Evolutionary conservation across 1,140 invertebrate genomes (phyloP), one percentile per base, ranked within the genome.

Genomic region (Zaprionus inermis): DNA sequence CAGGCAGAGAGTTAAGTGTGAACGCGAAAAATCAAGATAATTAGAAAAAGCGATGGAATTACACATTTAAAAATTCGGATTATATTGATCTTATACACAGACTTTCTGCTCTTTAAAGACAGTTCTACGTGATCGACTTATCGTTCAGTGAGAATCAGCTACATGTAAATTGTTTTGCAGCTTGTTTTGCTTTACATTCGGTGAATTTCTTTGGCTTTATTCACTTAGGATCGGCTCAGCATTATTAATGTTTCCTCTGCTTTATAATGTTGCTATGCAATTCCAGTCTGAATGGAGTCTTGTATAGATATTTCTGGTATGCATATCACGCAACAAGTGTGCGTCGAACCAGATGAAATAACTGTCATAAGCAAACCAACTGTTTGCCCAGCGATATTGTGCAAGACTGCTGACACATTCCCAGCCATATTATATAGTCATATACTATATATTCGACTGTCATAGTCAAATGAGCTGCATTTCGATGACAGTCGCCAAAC

Each of bases 271-370:
- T 6, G 7, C 6, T 28, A 28, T 7, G 38, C 18, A 12, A 7
- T 12, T 49, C 16, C 11, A 22, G 9, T 49, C 12, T 22, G 5
- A 12, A 11, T 49, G 12, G 24, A 7, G 38, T 28, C 46, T 54
- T 18, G 54, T 49, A 49, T 5, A 49, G 1, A 0, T 49, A 54
- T 54, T 54, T 54, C 16, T 51, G 4, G 46, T 30, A 18, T n/a
- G 32, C 20, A 38, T 14, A 30, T 28, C 38, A 54, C 28, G 61
- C 52, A 65, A 65, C 61, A 65, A 65, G 61, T 65, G 52, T 55
- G 61, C 22, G 2, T 1, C 41, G 24, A 30, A 32, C 16, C 61
- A 5, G 16, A 16, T 22, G 22, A 14, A 41, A 65, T 30, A 34
- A 20, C 58, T 44, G 61, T 65, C 61, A 65, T 12, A n/a, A 20